A percentile compares a stretch with the other conserved stretches of the same genome.
These are phyloP conservation scores for Gasterosteus nipponicus DNA, from an alignment of 2,113 vertebrate genomes.

Conservation along the genomic window DNA sequence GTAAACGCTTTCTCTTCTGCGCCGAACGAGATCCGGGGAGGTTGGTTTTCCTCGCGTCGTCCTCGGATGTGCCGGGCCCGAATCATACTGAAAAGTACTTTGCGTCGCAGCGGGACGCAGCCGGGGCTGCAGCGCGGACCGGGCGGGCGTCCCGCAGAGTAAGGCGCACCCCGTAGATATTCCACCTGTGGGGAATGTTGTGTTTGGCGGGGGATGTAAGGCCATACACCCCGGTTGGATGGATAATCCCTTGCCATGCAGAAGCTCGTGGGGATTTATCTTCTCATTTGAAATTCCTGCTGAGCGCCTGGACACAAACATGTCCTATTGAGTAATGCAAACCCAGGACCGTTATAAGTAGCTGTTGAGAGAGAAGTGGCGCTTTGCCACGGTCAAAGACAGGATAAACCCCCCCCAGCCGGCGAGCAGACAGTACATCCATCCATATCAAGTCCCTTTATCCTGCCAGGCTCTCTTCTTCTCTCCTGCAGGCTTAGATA, in stretches of 20 bases:
- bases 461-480: conserved; percentile 13
- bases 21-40: conserved; percentile 2
- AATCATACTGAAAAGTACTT: conserved; percentile 50
- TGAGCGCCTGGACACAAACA: conserved; percentile 46
- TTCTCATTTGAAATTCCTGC: conserved; percentile 44
- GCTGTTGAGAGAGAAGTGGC: conserved; percentile 66
- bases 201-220: conserved; percentile 45
- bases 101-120: conserved; percentile 4
- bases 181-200: conserved; percentile 43
- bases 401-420: background rate
- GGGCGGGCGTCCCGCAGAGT: conserved; percentile 8
- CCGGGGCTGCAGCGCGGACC: conserved; percentile 17
- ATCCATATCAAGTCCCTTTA: conserved; percentile 27
- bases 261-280: conserved; percentile 51
- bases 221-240: conserved; percentile 27
- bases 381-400: conserved; percentile 46
- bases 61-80: background rate
- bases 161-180: conserved; percentile 42
- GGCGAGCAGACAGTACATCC: conserved; percentile 5
- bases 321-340: conserved; percentile 68
- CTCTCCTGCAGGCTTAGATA: conserved; percentile 17
- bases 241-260: conserved; percentile 44
- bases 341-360: conserved; percentile 59
- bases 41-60: conserved; percentile 34
- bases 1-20: conserved; percentile 36